A percentile compares a stretch with the other conserved stretches of the same genome.
phyloP scores from a whole-genome alignment of 2,113 vertebrate genomes.

The Nicator chloris region DNA sequence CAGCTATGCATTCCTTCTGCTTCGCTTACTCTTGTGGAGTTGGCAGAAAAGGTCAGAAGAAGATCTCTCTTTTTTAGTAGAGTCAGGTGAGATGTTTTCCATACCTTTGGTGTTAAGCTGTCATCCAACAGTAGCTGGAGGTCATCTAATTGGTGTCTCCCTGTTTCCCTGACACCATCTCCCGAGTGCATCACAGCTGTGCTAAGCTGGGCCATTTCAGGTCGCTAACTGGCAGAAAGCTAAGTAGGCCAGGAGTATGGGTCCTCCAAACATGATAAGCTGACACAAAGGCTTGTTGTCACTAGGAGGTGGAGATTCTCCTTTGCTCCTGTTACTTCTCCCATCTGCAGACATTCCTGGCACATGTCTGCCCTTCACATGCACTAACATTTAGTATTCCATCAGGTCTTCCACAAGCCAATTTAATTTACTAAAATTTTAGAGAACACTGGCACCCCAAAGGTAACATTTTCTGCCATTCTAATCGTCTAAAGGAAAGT shows the following conservation, averaged over 20 bases:
- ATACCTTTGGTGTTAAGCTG: neutral
- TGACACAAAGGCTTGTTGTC: neutral
- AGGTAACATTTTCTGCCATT: neutral
- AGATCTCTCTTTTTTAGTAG: neutral
- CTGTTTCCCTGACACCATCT: neutral
- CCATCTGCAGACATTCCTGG: neutral
- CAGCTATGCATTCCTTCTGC: neutral
- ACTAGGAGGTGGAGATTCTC: neutral
- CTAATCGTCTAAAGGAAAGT: neutral
- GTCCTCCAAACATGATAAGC: neutral
- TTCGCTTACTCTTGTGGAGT: neutral
- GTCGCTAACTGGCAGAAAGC: neutral
- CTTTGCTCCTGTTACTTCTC: neutral
- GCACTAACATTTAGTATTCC: neutral
- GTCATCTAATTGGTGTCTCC: neutral
- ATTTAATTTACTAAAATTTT: neutral
- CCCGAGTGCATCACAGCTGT: neutral
- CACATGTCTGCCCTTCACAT: neutral
- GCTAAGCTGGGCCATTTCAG: neutral
- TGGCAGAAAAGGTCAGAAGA: neutral
- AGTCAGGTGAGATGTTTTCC: neutral
- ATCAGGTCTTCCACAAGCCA: neutral
- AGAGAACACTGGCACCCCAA: neutral
- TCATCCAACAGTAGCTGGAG: neutral
- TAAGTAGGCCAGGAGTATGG: neutral